Percentiles rank a stretch among this genome's conserved stretches.
phyloP scores from a whole-genome alignment of 2,888 invertebrate genomes.

The Pterostichus niger region DNA sequence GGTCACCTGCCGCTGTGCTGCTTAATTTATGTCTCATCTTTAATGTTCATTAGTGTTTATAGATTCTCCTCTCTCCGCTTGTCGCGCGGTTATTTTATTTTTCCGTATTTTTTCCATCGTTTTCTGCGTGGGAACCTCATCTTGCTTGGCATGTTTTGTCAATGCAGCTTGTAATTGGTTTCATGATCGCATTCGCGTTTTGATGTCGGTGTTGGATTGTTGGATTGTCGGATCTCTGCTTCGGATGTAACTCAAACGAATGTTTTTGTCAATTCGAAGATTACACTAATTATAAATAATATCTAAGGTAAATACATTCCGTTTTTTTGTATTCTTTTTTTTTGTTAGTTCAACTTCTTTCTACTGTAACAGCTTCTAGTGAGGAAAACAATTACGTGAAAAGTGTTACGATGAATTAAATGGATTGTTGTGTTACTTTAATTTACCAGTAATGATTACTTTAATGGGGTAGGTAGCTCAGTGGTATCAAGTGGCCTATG shows the following conservation, averaged over 20 bases:
- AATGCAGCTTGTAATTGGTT: slow-evolving; percentile 57
- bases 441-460: neutral
- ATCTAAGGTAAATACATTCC: slow-evolving; percentile 31
- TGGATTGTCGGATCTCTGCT: neutral
- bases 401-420: slow-evolving; percentile 1
- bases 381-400: neutral
- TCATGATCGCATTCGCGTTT: slow-evolving; percentile 43
- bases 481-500: too few relatives aligned
- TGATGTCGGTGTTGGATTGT: neutral
- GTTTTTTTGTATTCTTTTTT: neutral
- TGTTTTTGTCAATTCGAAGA: slow-evolving; percentile 25
- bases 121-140: slow-evolving; percentile 57
- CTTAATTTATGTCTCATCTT: slow-evolving; percentile 60
- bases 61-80: slow-evolving; percentile 26
- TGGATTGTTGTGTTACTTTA: neutral
- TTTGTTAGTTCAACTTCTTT: neutral
- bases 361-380: neutral
- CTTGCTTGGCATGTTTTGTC: slow-evolving; percentile 51
- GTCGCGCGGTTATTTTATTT: slow-evolving; percentile 47
- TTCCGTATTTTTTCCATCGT: slow-evolving; percentile 50
- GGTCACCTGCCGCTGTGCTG: slow-evolving; percentile 25
- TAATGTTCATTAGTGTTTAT: slow-evolving; percentile 61
- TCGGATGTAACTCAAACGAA: slow-evolving; percentile 34
- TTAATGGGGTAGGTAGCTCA: too few relatives aligned
- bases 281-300: slow-evolving; percentile 47